Base-by-base conservation (phyloP, 2,888 invertebrate genomes). In the Synergus japonicus region DNA sequence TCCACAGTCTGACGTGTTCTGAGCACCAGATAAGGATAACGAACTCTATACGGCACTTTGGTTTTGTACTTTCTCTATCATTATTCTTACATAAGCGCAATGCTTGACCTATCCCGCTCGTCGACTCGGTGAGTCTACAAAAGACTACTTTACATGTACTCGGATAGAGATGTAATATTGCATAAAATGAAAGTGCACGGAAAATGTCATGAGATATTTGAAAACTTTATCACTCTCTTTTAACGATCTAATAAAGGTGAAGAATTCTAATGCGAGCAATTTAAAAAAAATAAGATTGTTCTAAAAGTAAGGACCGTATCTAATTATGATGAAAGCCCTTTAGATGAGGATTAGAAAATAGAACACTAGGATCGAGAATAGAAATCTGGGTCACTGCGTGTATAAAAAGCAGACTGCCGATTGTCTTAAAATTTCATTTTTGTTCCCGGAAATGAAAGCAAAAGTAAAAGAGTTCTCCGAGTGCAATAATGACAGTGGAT, bases 11-110 rank as follows among this genome's bases (percentile, higher is more conserved):
- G 41, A 46, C 76, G 44, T 44, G 29, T 46, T 22, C 37, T 73
- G 49, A 54, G 22, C 44, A 13, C 29, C 76, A 64, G 78, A 76
- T 78, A 78, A 76, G 73, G 78, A 78, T 76, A 78, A 78, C 73
- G 78, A 64, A 73, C 73, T 13, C 63, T 49, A 41, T 64, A 67
- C 49, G 78, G 64, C 49, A 78, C 78, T 49, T 46, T 73, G 44
- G 60, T 78, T 78, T 78, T 78, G 73, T 79, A 83, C 83, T 83
- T 83, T 83, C 83, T 79, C 80, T 78, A 81, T 83, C 78, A 77
- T 80, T 81, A 80, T 77, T 63, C 80, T 83, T 83, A 82, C 80
- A 78, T 78, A 83, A 83, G 79, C 73, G 81, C 67, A 76, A 82
- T 67, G 83, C 81, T 81, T 79, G 82, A 83, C 83, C 83, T 81